Evolutionary conservation across 2,888 invertebrate genomes (phyloP), one percentile per base, ranked within the genome.

Genomic region (Hyposoter dolosus): DNA sequence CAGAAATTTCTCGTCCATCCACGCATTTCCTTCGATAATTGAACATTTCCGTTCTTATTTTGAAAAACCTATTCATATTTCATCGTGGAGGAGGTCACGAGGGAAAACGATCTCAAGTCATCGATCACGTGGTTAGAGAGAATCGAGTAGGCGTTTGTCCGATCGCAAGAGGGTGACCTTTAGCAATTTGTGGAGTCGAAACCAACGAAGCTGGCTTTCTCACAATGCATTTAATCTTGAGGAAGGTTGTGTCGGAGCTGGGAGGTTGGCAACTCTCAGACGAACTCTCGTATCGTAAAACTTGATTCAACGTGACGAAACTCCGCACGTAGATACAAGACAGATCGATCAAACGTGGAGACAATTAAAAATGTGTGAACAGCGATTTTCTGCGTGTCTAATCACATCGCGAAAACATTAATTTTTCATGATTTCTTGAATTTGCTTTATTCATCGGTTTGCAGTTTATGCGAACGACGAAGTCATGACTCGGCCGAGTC

Each of bases 131-230:
- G 75, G 65, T 35, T n/a, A 50, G n/a, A 71, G n/a, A 71, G 50
- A 71, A 83, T 69, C 74, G 68, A 83, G 87, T 84, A 86, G 86
- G 82, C 85, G 86, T 83, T 79, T 84, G 69, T 80, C 84, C 84
- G 88, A 87, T 89, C 77, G 66, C 85, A 87, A 86, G 84, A 87
- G 88, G 88, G 85, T 91, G 90, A 92, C 92, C 92, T 93, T 93
- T 93, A 56, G 88, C 90, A 90, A 92, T 92, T 91, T 90, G 91
- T 89, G 89, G 88, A 89, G 88, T 89, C 88, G 35, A 60, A 74
- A 45, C 74, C 35, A 53, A 23, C 35, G 50, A 45, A 50, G 23
- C 43, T 28, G 32, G 66, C 88, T 92, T 90, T 90, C 91, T 89
- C 91, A 87, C 84, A 86, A 78, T 87, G 45, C 84, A 65, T 56